These are phyloP conservation scores for Ophion costatus DNA, from an alignment of 2,888 invertebrate genomes.

Conservation along the genomic window DNA sequence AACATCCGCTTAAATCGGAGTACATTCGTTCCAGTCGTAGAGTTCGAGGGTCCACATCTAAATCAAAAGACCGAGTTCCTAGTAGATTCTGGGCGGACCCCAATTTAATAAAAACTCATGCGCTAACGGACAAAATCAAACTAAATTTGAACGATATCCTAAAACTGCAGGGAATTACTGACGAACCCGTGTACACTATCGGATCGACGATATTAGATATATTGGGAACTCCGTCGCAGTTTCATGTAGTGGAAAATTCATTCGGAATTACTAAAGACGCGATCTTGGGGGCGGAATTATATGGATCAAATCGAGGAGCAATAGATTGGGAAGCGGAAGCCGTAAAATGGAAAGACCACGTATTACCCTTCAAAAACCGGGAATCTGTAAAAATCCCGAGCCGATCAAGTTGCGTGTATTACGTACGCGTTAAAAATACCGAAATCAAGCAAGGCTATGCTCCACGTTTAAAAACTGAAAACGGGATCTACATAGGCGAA, in stretches of 20 bases:
- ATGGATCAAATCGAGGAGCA: conserved; percentile 25
- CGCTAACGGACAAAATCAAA: not conserved
- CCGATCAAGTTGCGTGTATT: conserved; percentile 4
- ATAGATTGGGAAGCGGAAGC: conserved; percentile 21
- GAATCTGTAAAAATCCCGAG: not conserved
- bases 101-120: conserved; percentile 30
- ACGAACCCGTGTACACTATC: conserved; percentile 24
- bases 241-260: conserved; percentile 34
- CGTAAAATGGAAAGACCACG: conserved; percentile 12
- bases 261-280: conserved; percentile 23
- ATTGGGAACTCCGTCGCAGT: conserved; percentile 14
- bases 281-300: conserved; percentile 15
- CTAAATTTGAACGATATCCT: conserved; percentile 34
- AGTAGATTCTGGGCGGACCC: conserved; percentile 43
- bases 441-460: conserved; percentile 26
- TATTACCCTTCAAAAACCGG: conserved; percentile 18
- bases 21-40: conserved; percentile 25
- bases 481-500: conserved; percentile 33
- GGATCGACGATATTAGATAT: conserved; percentile 25
- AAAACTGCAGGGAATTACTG: conserved; percentile 34
- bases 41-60: conserved; percentile 11
- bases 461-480: not conserved
- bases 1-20: conserved; percentile 29
- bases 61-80: conserved; percentile 24
- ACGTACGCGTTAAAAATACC: conserved; percentile 20